phyloP scores from a whole-genome alignment of 2,888 invertebrate genomes.

The Fragum sueziense region DNA sequence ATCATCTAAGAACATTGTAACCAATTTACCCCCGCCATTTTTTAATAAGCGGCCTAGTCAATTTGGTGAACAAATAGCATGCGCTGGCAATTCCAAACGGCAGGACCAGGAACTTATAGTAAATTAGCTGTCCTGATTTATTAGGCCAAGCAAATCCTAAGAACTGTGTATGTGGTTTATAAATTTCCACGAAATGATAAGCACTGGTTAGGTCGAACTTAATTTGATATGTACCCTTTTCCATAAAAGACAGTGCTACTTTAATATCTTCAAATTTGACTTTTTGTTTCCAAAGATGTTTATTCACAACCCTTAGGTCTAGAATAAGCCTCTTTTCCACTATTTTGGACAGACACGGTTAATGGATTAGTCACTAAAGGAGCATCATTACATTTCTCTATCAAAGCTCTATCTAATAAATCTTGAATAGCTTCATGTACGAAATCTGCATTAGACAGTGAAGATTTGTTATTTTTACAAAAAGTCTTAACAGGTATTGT shows the following conservation, averaged over 20 bases:
- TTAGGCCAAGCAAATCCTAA: too few species aligned
- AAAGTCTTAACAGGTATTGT: not conserved
- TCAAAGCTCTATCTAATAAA: conserved; percentile 27
- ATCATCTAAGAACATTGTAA: conserved; percentile 47
- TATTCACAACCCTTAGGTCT: conserved; percentile 17
- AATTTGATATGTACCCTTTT: conserved; percentile 27
- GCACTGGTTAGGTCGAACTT: conserved; percentile 41
- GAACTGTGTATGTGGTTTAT: conserved; percentile 23
- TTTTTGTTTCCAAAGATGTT: conserved; percentile 32
- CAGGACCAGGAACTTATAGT: conserved; percentile 34
- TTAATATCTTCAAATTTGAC: conserved; percentile 36
- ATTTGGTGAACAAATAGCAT: conserved; percentile 36
- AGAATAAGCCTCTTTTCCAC: conserved; percentile 25
- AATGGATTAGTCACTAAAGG: conserved; percentile 26
- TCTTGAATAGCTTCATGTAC: conserved; percentile 35
- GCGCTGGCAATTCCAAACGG: conserved; percentile 32
- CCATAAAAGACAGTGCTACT: conserved; percentile 25
- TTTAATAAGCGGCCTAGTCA: conserved; percentile 34
- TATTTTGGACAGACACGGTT: conserved; percentile 27
- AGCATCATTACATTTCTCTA: conserved; percentile 13
- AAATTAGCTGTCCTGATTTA: not conserved
- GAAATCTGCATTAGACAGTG: conserved; percentile 15
- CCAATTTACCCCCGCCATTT: conserved; percentile 40
- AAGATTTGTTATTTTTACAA: conserved; percentile 29
- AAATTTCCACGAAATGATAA: conserved; percentile 46